These are phyloP conservation scores for Lordiphosa mommai DNA, from an alignment of 1,140 invertebrate genomes.

Conservation along the genomic window DNA sequence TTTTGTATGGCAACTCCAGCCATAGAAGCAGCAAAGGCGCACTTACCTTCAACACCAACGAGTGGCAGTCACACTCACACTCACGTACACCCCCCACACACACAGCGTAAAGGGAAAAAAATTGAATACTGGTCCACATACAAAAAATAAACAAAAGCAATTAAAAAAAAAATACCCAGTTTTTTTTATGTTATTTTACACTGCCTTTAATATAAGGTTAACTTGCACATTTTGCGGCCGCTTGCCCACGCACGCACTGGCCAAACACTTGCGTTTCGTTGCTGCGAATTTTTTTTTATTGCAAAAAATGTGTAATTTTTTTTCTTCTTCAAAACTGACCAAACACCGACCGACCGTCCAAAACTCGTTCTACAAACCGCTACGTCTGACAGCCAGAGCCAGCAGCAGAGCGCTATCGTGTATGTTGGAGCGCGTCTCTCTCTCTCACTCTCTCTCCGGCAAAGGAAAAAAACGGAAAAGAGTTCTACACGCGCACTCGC, in stretches of 20 bases:
- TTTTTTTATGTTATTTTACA: conserved; percentile 19
- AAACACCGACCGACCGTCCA: conserved; percentile 58
- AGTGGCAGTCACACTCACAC: conserved; percentile 46
- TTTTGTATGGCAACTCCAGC: conserved; percentile 18
- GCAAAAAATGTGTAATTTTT: conserved; percentile 49
- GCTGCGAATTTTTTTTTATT: conserved; percentile 25
- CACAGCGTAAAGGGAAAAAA: conserved; percentile 68
- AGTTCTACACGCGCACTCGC: conserved; percentile 45
- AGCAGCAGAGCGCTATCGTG: conserved; percentile 29
- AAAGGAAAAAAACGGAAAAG: background rate
- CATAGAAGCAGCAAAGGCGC: conserved; percentile 52
- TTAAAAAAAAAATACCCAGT: conserved; percentile 67
- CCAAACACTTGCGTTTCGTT: conserved; percentile 10
- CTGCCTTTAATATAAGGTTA: conserved; percentile 17
- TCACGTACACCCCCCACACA: conserved; percentile 27
- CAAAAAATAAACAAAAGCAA: conserved; percentile 78
- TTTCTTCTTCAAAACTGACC: conserved; percentile 67
- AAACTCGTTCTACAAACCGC: conserved; percentile 39
- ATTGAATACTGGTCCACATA: conserved; percentile 59
- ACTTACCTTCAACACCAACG: conserved; percentile 51
- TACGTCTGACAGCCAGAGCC: conserved; percentile 49
- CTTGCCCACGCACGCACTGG: conserved; percentile 18
- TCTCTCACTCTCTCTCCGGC: conserved; percentile 35
- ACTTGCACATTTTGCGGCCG: conserved; percentile 54
- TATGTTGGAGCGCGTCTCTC: conserved; percentile 72